phyloP scores from a whole-genome alignment of 2,113 vertebrate genomes.

The Quiscalus mexicanus region DNA sequence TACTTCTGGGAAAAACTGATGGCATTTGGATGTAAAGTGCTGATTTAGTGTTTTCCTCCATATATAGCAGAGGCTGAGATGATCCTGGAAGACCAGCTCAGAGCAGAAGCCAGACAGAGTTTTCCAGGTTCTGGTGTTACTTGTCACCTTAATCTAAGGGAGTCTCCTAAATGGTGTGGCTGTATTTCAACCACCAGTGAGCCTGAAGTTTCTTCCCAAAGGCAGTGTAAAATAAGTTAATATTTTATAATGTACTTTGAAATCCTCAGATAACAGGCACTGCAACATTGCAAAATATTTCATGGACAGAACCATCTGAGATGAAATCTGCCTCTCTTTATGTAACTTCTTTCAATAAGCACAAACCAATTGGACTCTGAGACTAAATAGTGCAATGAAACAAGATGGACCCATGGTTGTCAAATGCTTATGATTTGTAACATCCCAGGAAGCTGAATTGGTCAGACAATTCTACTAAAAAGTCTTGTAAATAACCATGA shows the following conservation, averaged over 20 bases:
- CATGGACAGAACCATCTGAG: not conserved
- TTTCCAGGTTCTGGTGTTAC: not conserved
- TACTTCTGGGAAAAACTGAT: not conserved
- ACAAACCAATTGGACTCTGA: not conserved
- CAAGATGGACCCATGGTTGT: not conserved
- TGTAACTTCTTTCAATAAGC: not conserved
- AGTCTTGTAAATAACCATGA: not conserved
- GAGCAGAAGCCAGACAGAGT: not conserved
- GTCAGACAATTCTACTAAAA: not conserved
- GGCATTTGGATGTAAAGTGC: not conserved
- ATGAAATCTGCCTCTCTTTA: not conserved
- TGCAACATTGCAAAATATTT: not conserved
- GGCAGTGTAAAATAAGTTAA: not conserved
- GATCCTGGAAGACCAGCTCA: not conserved
- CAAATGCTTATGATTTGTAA: not conserved
- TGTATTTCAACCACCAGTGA: not conserved
- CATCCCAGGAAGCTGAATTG: not conserved
- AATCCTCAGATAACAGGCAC: conserved; percentile 1
- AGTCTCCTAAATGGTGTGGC: not conserved
- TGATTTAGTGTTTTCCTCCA: not conserved
- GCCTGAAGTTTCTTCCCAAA: not conserved
- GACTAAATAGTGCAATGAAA: not conserved
- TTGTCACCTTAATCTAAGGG: not conserved
- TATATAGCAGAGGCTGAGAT: not conserved
- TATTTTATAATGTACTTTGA: not conserved